Evolutionary conservation across 53 echinoderm and acorn worm genomes (phyloP), one percentile per base, ranked within the genome.

Genomic region (Echinarachnius parma): DNA sequence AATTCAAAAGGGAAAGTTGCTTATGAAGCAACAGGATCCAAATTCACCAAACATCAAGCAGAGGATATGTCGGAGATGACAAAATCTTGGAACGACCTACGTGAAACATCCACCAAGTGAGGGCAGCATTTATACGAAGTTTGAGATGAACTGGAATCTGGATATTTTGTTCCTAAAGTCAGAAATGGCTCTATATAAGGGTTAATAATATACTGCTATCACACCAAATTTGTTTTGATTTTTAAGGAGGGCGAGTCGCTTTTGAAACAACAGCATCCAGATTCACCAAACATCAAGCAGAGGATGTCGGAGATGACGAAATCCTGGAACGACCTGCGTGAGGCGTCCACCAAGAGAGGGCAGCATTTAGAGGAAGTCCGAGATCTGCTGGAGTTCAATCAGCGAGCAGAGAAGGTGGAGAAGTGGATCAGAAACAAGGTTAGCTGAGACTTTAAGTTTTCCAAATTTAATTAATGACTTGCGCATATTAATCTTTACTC

Each of bases 351-450:
- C 25, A 78, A 81, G 57, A 61, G 87, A 23, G 82, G 96, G 42
- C 81, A 91, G 46, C 81, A 86, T 62, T 74, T 95, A 23, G 84
- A 90, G 35, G 90, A 91, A 49, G 87, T 90, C 54, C 84, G 78
- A 28, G 87, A 91, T 45, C 62, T 95, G 44, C 28, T 95, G 82
- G 89, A 91, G 53, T 95, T 85, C 62, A 91, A 95, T 33, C 60
- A 84, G 2, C 84, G 81, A 44, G 82, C 90, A 9, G 96, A 91
- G 60, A 91, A 83, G 66, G 81, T 85, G 21, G 91, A 95, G 34
- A 70, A 68, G 14, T 95, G 96, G 96, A 90, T 91, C 28, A 84
- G 82, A 22, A 87, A 87, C 61, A 95, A 95, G 89, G 93, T 85
- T n/a, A n/a, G n/a, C n/a, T n/a, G n/a, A n/a, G n/a, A n/a, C n/a